Base-by-base conservation (phyloP, 23 tunicate species). In the Ascidia mentula region DNA sequence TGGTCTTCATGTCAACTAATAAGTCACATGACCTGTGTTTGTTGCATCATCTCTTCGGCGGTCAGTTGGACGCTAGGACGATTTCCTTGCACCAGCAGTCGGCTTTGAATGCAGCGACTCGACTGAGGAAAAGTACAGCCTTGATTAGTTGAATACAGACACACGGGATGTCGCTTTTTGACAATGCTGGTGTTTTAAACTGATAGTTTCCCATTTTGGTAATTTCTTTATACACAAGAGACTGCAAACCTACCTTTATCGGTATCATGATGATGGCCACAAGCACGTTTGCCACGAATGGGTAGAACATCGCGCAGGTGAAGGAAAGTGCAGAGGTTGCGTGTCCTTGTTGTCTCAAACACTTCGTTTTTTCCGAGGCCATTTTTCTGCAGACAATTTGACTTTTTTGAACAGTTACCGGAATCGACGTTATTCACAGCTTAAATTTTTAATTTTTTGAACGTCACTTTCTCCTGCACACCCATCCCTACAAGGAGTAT, bases 211-310 rank as follows among this genome's bases (percentile, higher is more conserved):
- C n/a, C n/a, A n/a, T n/a, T n/a, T n/a, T n/a, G n/a, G n/a, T n/a
- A n/a, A n/a, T n/a, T n/a, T n/a, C n/a, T n/a, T n/a, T n/a, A n/a
- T n/a, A n/a, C n/a, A n/a, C n/a, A n/a, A n/a, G n/a, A n/a, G n/a
- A n/a, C n/a, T n/a, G n/a, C n/a, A 3, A 73, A 28, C 40, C 61
- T 38, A 79, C 89, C 84, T 79, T 86, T 2, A 86, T 39, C 36
- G 84, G 84, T 22, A 46, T 40, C 84, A 86, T 34, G 8, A 80
- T 12, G 4, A 79, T 22, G 24, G 84, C 84, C n/a, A 86, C 84
- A 34, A 86, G 12, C 26, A 86, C 45, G 28, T 40, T 31, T 18
- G 46, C 77, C 39, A 86, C 40, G 34, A 83, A 59, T 45, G 89
- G 89, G n/a, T 34, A 37, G 69, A 79, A 86, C 82, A 79, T 53